Conservation (phyloP, 2,113 vertebrate genomes). For the Limanda limanda region DNA sequence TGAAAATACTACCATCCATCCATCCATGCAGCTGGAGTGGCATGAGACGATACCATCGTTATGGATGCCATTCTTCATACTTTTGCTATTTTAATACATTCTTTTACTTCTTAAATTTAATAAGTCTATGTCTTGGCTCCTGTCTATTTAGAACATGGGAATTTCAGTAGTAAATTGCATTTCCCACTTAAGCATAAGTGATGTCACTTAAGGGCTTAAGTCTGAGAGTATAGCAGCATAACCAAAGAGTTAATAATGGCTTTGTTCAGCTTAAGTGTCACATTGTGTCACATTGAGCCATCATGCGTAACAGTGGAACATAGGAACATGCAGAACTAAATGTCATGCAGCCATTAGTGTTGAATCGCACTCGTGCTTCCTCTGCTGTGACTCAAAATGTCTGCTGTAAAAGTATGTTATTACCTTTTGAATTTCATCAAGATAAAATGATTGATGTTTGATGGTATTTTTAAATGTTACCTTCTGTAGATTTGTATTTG, state of each 20-base stretch:
- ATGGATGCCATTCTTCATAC: no score
- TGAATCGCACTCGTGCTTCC: background rate
- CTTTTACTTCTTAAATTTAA: no score
- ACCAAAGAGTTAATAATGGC: background rate
- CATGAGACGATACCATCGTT: no score
- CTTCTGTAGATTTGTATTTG: no score
- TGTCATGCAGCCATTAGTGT: slow-evolving; percentile 1
- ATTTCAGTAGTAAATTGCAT: background rate
- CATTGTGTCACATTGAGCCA: background rate
- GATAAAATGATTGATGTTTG: background rate
- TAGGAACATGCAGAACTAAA: background rate
- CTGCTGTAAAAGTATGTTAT: background rate
- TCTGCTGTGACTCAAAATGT: background rate
- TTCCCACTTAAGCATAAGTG: background rate
- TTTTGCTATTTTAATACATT: no score
- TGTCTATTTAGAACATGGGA: no score
- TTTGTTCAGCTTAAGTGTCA: background rate
- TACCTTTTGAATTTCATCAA: background rate
- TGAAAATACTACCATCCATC: no score
- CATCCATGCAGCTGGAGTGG: background rate
- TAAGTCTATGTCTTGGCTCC: no score
- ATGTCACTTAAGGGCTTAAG: background rate
- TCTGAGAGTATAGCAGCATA: background rate
- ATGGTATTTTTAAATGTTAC: background rate
- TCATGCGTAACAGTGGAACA: background rate